Conservation (phyloP, 2,888 invertebrate species). For the Nomada fabriciana region DNA sequence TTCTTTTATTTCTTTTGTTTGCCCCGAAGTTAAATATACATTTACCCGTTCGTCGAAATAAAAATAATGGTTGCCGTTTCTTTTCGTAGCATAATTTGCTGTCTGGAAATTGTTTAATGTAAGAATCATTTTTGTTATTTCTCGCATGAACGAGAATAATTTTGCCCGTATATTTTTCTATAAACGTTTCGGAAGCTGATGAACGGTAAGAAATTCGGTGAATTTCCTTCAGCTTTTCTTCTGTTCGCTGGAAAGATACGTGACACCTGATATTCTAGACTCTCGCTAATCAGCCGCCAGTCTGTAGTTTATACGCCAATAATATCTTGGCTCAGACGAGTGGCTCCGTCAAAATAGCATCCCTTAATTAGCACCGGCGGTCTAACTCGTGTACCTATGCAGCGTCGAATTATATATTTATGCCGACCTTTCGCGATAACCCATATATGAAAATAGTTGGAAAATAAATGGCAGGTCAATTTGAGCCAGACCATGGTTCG, state of each 20-base stretch:
- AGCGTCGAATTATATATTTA: constrained; percentile 1
- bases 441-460: constrained; percentile 10
- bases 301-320: constrained; percentile 38
- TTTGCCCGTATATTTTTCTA: no score
- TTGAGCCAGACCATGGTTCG: neutral
- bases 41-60: no score
- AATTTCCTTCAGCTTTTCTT: neutral
- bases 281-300: neutral
- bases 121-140: no score
- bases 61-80: no score
- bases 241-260: constrained; percentile 4
- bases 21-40: no score
- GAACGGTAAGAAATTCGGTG: no score
- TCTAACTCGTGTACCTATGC: constrained; percentile 14
- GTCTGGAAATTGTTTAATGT: no score
- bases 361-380: constrained; percentile 24
- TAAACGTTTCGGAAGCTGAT: no score
- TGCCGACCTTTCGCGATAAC: neutral
- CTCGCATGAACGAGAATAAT: no score
- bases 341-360: constrained; percentile 16
- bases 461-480: neutral
- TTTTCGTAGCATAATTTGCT: no score
- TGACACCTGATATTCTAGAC: constrained; percentile 58
- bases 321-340: constrained; percentile 46
- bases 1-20: constrained; percentile 44